phyloP scores from a whole-genome alignment of 2,113 vertebrate genomes.

The Microtus pennsylvanicus region DNA sequence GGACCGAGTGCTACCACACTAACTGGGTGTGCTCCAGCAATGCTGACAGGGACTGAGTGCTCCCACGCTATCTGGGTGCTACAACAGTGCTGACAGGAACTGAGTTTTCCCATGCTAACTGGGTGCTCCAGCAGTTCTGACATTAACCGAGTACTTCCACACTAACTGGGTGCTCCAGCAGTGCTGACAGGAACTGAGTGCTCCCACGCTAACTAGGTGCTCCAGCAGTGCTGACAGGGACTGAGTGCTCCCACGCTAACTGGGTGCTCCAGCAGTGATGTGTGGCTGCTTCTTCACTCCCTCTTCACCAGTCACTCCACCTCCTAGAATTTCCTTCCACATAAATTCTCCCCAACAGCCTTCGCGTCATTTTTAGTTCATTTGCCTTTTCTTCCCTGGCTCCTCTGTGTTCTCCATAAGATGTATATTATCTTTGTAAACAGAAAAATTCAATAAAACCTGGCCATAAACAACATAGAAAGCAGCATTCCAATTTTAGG shows the following conservation, averaged over 20 bases:
- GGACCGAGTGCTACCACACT: too few relatives aligned
- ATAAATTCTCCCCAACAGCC: not conserved
- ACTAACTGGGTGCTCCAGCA: too few relatives aligned
- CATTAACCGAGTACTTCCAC: too few relatives aligned
- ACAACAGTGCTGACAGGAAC: rapidly evolving
- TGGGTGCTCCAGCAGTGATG: not conserved
- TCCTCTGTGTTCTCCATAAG: not conserved
- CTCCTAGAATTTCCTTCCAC: not conserved
- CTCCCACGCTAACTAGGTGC: too few relatives aligned
- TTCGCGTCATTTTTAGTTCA: not conserved
- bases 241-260: too few relatives aligned
- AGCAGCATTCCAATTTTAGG: not conserved
- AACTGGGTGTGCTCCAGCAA: not conserved
- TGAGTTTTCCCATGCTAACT: too few relatives aligned
- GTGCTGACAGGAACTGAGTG: too few relatives aligned
- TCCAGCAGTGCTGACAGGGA: too few relatives aligned
- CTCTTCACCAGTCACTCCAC: not conserved
- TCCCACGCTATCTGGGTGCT: too few relatives aligned
- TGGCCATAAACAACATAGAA: not conserved
- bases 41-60: too few relatives aligned
- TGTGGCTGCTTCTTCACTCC: not conserved
- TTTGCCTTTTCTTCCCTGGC: not conserved
- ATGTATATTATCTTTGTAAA: not conserved
- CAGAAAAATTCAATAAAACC: constrained; percentile 38
- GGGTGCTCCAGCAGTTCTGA: not conserved